A percentile compares a stretch with the other conserved stretches of the same genome.
phyloP scores from a whole-genome alignment of 2,113 vertebrate species.

The Bettongia penicillata region DNA sequence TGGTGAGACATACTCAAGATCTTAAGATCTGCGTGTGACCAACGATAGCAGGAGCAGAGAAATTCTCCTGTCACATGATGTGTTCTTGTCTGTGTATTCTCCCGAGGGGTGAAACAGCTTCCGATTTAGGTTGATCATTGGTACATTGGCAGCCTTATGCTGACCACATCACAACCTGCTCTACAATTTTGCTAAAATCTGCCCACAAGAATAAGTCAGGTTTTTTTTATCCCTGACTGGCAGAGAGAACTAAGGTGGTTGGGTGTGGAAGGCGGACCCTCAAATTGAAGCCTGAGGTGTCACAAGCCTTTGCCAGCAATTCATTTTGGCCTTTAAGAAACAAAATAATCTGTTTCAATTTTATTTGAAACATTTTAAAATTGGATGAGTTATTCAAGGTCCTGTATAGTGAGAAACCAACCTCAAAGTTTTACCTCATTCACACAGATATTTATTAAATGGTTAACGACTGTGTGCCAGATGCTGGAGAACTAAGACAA shows the following conservation, averaged over 20 bases:
- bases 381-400: not conserved
- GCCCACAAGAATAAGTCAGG: not conserved
- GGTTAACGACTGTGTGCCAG: not conserved
- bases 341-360: not conserved
- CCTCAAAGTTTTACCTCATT: not conserved
- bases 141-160: not conserved
- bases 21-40: not conserved
- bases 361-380: not conserved
- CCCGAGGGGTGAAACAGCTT: not conserved
- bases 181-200: not conserved
- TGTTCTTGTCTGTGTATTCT: not conserved
- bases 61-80: not conserved
- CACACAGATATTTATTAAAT: not conserved
- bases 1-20: not conserved
- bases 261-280: not conserved
- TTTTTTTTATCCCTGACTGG: not conserved
- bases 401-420: not conserved
- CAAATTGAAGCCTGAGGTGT: not conserved
- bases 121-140: not conserved
- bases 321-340: not conserved
- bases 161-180: not conserved
- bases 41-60: not conserved
- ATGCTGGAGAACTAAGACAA: not conserved
- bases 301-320: not conserved
- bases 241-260: not conserved